phyloP scores from a whole-genome alignment of 2,888 invertebrate genomes.

The Troides aeacus region DNA sequence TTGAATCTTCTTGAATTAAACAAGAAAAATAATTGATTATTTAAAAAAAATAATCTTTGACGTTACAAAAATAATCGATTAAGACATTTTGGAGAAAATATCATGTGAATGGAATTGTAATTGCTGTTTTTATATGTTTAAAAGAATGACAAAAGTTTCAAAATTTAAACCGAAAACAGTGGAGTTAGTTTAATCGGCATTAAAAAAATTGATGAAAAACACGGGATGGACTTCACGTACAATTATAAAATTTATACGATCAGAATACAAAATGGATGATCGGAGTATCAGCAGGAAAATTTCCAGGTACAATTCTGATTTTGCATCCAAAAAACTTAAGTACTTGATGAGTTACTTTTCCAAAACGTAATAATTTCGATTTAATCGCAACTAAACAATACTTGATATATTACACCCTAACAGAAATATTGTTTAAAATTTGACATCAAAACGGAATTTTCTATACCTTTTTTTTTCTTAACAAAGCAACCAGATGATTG shows the following conservation, averaged over 20 bases:
- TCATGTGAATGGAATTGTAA: too few relatives aligned
- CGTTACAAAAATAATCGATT: too few relatives aligned
- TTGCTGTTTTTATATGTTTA: neutral
- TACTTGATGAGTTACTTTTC: too few relatives aligned
- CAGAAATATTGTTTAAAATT: too few relatives aligned
- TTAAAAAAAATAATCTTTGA: neutral
- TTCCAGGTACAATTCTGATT: slow-evolving; percentile 44
- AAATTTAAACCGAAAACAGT: slow-evolving; percentile 42
- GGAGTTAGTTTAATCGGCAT: slow-evolving; percentile 52
- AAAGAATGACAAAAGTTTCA: neutral
- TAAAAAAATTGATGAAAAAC: slow-evolving; percentile 57
- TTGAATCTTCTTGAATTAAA: neutral
- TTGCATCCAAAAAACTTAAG: neutral
- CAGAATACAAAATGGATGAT: slow-evolving; percentile 49
- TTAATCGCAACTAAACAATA: too few relatives aligned
- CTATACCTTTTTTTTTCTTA: too few relatives aligned
- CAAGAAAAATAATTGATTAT: neutral
- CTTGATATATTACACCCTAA: too few relatives aligned
- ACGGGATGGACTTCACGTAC: slow-evolving; percentile 62
- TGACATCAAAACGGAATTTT: too few relatives aligned
- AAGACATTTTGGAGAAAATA: too few relatives aligned
- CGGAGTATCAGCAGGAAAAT: slow-evolving; percentile 51
- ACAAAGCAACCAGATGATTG: too few relatives aligned
- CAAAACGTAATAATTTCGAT: too few relatives aligned
- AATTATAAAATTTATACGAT: slow-evolving; percentile 59